Evolutionary conservation across 1,140 invertebrate genomes (phyloP).

Genomic region (Formica exsecta): DNA sequence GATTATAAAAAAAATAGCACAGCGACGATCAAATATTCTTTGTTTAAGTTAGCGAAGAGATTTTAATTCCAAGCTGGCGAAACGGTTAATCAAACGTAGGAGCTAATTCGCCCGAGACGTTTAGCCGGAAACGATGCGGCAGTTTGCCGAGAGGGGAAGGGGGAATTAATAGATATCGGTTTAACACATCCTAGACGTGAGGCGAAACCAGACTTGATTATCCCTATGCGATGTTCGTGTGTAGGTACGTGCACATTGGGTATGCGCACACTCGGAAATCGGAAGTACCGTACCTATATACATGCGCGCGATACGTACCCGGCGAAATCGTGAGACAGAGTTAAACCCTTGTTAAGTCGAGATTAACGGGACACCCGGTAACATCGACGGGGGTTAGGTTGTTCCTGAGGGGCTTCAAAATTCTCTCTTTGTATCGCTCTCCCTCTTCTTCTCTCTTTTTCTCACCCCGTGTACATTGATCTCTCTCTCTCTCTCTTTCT

Average conservation of each 20-base stretch:
- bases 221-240: not conserved
- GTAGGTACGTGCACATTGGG: not conserved
- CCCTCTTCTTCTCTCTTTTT: conserved; percentile 45
- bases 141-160: conserved; percentile 2
- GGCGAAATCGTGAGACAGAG: conserved; percentile 65
- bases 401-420: conserved; percentile 12
- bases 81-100: conserved; percentile 26
- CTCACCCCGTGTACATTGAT: conserved; percentile 7
- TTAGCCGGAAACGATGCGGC: conserved; percentile 32
- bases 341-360: conserved; percentile 81
- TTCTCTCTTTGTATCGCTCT: conserved; percentile 14
- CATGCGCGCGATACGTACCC: conserved; percentile 11
- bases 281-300: not conserved
- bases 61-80: not conserved
- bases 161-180: conserved; percentile 72
- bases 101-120: conserved; percentile 34
- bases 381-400: conserved; percentile 52
- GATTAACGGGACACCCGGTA: conserved; percentile 76
- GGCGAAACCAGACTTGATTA: conserved; percentile 32
- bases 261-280: not conserved
- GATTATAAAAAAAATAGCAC: not conserved
- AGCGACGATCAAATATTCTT: not conserved
- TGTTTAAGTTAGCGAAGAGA: not conserved
- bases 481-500: not conserved
- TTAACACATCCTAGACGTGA: conserved; percentile 65